phyloP scores from a whole-genome alignment of 2,888 invertebrate species.

The Ennomos erosarius region DNA sequence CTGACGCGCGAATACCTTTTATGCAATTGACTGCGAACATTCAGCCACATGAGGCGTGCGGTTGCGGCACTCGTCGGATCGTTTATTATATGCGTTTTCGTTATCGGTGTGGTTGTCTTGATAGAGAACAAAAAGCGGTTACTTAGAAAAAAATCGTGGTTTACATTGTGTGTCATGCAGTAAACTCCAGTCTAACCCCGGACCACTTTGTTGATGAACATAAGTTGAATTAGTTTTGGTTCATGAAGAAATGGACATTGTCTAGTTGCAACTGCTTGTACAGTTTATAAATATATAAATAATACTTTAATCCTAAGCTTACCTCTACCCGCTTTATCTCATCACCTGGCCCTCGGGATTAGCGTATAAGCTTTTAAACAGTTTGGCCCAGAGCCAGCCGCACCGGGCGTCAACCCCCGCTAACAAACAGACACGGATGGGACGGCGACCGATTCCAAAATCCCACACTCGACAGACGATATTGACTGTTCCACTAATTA shows the following conservation, averaged over 20 bases:
- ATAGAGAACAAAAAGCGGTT: conserved; percentile 9
- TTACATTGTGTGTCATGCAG: no score
- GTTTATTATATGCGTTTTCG: conserved; percentile 54
- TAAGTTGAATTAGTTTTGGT: no score
- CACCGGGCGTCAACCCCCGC: conserved; percentile 70
- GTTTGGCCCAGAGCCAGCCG: conserved; percentile 65
- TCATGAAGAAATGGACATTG: no score
- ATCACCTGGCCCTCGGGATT: conserved; percentile 28
- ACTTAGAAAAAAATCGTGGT: no score
- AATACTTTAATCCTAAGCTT: not conserved
- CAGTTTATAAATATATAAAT: not conserved
- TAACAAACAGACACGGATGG: conserved; percentile 47
- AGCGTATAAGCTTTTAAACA: conserved; percentile 63
- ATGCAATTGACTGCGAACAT: conserved; percentile 49
- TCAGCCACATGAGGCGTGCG: conserved; percentile 37
- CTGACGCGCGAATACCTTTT: conserved; percentile 39
- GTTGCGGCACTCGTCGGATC: conserved; percentile 36
- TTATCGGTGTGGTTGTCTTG: conserved; percentile 47
- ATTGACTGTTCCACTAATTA: conserved; percentile 38
- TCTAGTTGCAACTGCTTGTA: no score
- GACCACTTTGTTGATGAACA: no score
- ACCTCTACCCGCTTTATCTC: conserved; percentile 29
- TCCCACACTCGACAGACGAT: conserved; percentile 31
- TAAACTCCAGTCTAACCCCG: no score
- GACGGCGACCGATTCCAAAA: conserved; percentile 37